Base-by-base conservation (phyloP, 64 coral and sea anemone genomes). In the Platygyra sinensis region DNA sequence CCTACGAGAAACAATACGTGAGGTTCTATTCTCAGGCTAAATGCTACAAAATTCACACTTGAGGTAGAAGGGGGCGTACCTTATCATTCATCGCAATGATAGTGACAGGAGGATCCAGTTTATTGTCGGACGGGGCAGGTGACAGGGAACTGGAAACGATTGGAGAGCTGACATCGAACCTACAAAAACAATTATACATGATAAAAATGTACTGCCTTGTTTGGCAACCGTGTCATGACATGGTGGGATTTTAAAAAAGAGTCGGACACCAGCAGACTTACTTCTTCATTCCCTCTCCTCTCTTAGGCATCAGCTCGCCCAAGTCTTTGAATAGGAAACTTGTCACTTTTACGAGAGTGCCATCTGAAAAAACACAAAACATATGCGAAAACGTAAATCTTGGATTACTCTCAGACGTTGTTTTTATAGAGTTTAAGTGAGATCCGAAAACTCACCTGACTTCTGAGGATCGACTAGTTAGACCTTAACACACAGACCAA, bases 101-200 rank as follows among this genome's bases (percentile, higher is more conserved):
- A 87, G 78, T 93, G 18, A 96, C 77, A 33, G 95, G 91, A 0
- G 95, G 76, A 46, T 86, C 67, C 19, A 93, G 92, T 88, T 96
- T 96, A 31, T 91, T 83, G 83, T 87, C 76, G 8, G 87, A 60
- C 82, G 93, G 62, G 27, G 60, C 49, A 8, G 95, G 91, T 16
- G 87, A 72, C 19, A 96, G 76, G 19, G 91, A 90, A 42, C 80
- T 94, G 13, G 95, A 93, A 10, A 94, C 83, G 13, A 96, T 90
- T 59, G 88, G 89, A 19, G 94, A 89, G 57, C 81, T 91, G 4
- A 94, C 88, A 62, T 96, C 95, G 60, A 96, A 96, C 52, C 95
- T 96, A 39, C 18, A 60, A 72, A 75, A 50, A 18, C 1, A 63
- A 15, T 32, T 57, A 75, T 18, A 22, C 10, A 4, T 52, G 27